A percentile compares a stretch with the other conserved stretches of the same genome.
phyloP scores from a whole-genome alignment of 2,113 vertebrate species.

The Oncorhynchus keta region DNA sequence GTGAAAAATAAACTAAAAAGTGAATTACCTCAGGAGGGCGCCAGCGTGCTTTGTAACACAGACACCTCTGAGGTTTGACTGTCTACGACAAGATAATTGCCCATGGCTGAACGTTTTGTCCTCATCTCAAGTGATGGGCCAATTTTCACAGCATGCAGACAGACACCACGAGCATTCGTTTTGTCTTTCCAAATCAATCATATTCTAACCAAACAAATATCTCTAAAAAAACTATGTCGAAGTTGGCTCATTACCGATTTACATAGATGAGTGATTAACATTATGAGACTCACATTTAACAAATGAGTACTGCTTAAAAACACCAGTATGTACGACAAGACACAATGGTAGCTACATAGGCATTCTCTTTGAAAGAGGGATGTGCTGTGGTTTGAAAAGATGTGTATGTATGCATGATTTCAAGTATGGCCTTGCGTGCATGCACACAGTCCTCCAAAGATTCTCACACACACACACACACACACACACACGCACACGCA shows the following conservation, averaged over 20 bases:
- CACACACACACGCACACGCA: not conserved
- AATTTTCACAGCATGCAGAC: constrained; percentile 35
- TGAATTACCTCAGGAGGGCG: constrained; percentile 51
- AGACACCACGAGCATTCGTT: constrained; percentile 31
- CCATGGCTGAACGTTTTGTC: not conserved
- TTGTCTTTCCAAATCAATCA: constrained; percentile 34
- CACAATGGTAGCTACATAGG: not conserved
- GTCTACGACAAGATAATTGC: no score
- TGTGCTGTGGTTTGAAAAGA: not conserved
- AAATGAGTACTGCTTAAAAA: not conserved
- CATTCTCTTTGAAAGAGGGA: not conserved
- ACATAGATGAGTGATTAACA: not conserved
- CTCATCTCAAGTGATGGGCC: constrained; percentile 26
- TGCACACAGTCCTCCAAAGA: not conserved
- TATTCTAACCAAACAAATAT: not conserved
- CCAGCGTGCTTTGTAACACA: constrained; percentile 57
- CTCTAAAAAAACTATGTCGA: constrained; percentile 24
- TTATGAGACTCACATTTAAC: not conserved
- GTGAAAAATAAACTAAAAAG: not conserved
- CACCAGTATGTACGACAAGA: not conserved
- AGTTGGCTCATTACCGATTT: constrained; percentile 15
- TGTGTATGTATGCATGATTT: not conserved
- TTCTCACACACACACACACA: not conserved
- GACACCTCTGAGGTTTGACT: not conserved
- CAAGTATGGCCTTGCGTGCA: not conserved